A percentile compares a stretch with the other conserved stretches of the same genome.
Conservation (phyloP, 1,140 invertebrate genomes). For the Philaenus spumarius region DNA sequence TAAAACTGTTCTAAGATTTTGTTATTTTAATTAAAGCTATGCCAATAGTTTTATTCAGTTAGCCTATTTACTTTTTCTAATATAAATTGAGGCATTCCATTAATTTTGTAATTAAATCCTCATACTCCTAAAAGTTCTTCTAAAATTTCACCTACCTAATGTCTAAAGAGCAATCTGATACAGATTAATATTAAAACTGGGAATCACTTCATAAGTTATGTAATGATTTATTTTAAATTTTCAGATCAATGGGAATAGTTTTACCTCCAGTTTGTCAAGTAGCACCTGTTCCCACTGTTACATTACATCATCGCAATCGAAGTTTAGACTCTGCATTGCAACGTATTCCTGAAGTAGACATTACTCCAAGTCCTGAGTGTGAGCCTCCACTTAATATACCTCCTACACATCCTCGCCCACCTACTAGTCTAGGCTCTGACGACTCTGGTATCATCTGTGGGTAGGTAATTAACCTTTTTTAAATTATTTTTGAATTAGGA, state of each 20-base stretch:
- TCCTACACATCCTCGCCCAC: slow-evolving; percentile 31
- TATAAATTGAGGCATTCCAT: no score
- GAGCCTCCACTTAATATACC: slow-evolving; percentile 44
- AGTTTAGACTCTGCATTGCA: slow-evolving; percentile 81
- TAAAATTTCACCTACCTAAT: slow-evolving; percentile 20
- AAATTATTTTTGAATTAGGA: no score
- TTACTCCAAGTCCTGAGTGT: slow-evolving; percentile 69
- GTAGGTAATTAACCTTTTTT: slow-evolving; percentile 41
- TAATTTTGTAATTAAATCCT: no score
- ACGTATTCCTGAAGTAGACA: slow-evolving; percentile 76
- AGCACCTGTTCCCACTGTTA: slow-evolving; percentile 45
- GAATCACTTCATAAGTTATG: no score
- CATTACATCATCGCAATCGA: slow-evolving; percentile 77
- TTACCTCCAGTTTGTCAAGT: slow-evolving; percentile 63
- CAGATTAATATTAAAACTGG: neutral
- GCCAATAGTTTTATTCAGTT: no score
- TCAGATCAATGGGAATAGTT: slow-evolving; percentile 70
- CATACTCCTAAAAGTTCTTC: no score
- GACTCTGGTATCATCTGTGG: slow-evolving; percentile 77
- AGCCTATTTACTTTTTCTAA: no score
- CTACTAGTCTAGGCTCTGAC: slow-evolving; percentile 72
- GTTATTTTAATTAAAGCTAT: no score
- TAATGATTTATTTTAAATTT: neutral
- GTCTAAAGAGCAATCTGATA: slow-evolving; percentile 7
- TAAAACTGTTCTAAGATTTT: no score